Evolutionary conservation across 2,113 vertebrate genomes (phyloP).

Genomic region (Nerophis ophidion): DNA sequence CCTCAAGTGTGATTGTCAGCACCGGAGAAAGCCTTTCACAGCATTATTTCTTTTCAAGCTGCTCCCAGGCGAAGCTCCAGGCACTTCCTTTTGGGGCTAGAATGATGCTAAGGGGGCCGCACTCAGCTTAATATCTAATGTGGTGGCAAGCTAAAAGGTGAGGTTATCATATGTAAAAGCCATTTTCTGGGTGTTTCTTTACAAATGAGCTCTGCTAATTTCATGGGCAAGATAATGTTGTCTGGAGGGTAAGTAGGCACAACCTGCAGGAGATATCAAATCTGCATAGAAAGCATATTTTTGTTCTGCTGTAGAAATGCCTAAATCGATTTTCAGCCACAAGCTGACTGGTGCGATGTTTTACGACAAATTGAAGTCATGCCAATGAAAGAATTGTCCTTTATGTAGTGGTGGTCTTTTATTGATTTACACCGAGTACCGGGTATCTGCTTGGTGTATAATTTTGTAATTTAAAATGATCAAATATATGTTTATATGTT

Average conservation of each 20-base stretch:
- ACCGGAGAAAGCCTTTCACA: slow-evolving; percentile 56
- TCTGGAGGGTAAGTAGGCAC: slow-evolving; percentile 18
- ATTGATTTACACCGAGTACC: too few relatives aligned
- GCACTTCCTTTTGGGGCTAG: slow-evolving; percentile 48
- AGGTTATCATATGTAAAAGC: slow-evolving; percentile 39
- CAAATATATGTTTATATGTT: too few relatives aligned
- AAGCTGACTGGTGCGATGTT: not conserved
- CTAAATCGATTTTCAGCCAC: not conserved
- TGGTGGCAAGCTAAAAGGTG: slow-evolving; percentile 49
- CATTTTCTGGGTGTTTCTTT: slow-evolving; percentile 24
- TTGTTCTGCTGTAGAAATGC: not conserved
- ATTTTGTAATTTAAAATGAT: too few relatives aligned
- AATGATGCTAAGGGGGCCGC: slow-evolving; percentile 42
- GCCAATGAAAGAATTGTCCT: not conserved
- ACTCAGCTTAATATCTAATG: slow-evolving; percentile 54
- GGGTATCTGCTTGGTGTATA: too few relatives aligned
- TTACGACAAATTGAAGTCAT: not conserved
- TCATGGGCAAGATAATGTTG: slow-evolving; percentile 36
- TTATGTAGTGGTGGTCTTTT: not conserved
- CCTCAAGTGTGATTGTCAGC: slow-evolving; percentile 60
- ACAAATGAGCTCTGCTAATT: slow-evolving; percentile 47
- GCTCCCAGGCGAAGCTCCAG: slow-evolving; percentile 57
- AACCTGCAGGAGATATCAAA: slow-evolving; percentile 25
- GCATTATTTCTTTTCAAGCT: slow-evolving; percentile 63
- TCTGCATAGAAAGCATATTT: slow-evolving; percentile 18